phyloP scores from a whole-genome alignment of 2,888 invertebrate genomes.

The Rutpela maculata region DNA sequence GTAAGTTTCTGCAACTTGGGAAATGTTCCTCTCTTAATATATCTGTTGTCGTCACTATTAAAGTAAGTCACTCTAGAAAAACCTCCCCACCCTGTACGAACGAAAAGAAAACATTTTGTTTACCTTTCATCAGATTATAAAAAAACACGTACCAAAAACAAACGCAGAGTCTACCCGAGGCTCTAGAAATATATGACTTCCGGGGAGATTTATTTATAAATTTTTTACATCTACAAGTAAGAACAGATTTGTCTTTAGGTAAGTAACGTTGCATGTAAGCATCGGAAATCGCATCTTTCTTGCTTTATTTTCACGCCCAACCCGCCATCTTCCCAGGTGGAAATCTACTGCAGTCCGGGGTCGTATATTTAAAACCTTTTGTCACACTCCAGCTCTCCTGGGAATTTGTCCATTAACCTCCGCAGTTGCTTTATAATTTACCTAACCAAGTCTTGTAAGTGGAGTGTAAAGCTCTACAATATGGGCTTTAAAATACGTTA shows the following conservation, averaged over 20 bases:
- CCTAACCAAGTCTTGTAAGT: constrained; percentile 36
- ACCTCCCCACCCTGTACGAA: no score
- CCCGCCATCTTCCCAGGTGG: constrained; percentile 10
- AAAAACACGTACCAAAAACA: no score
- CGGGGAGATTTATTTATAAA: neutral
- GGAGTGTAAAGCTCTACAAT: constrained; percentile 26
- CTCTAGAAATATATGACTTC: neutral
- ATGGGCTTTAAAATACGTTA: constrained; percentile 19
- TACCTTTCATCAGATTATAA: no score
- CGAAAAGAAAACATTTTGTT: no score
- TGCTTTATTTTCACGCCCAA: constrained; percentile 9
- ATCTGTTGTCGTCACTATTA: no score
- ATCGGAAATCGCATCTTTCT: constrained; percentile 30
- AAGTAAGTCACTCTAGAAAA: no score
- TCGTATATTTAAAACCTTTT: constrained; percentile 45
- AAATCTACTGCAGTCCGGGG: constrained; percentile 22
- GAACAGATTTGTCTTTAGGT: constrained; percentile 9
- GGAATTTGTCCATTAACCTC: constrained; percentile 50
- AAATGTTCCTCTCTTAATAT: no score
- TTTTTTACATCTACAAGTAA: constrained; percentile 9
- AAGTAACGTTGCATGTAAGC: constrained; percentile 32
- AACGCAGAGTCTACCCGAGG: neutral
- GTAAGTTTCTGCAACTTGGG: no score
- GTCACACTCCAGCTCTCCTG: constrained; percentile 44
- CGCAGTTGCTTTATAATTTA: constrained; percentile 43